These are phyloP conservation scores for Disparrhopalites patrizii DNA, from an alignment of 2,888 invertebrate species.

Conservation along the genomic window DNA sequence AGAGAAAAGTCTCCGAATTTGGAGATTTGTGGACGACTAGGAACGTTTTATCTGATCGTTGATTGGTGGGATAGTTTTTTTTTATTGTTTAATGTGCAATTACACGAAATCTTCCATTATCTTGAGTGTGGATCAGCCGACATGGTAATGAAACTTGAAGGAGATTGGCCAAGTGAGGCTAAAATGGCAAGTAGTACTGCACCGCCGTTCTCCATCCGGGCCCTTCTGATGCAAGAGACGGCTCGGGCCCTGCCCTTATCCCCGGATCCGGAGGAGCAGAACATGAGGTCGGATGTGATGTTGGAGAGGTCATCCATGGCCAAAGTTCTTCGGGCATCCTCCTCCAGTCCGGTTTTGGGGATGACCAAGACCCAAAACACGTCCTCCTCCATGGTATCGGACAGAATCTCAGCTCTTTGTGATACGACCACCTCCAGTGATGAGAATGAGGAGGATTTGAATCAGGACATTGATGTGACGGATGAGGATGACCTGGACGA, in stretches of 20 bases:
- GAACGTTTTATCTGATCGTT: neutral
- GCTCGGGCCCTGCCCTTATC: conserved; percentile 27
- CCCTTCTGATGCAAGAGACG: conserved; percentile 47
- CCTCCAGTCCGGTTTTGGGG: conserved; percentile 24
- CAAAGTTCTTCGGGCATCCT: neutral
- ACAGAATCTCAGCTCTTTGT: conserved; percentile 45
- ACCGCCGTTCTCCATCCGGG: conserved; percentile 47
- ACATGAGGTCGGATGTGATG: conserved; percentile 24
- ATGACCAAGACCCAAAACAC: too few species aligned
- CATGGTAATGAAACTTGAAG: conserved; percentile 49
- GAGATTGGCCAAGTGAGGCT: conserved; percentile 48
- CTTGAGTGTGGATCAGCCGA: neutral
- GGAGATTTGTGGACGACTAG: neutral
- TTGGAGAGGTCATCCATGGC: conserved; percentile 7
- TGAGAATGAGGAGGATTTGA: conserved; percentile 39
- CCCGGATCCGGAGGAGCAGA: conserved; percentile 32
- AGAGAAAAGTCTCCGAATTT: too few species aligned
- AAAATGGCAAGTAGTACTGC: conserved; percentile 46
- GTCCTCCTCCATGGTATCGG: neutral
- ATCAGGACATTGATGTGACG: conserved; percentile 33
- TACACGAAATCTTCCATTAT: neutral
- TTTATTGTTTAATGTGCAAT: neutral
- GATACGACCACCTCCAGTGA: conserved; percentile 48
- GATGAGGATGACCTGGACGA: conserved; percentile 37
- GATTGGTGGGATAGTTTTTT: neutral